Evolutionary conservation across 2,113 vertebrate genomes (phyloP), one percentile per base, ranked within the genome.

Genomic region (Chloropsis cyanopogon): DNA sequence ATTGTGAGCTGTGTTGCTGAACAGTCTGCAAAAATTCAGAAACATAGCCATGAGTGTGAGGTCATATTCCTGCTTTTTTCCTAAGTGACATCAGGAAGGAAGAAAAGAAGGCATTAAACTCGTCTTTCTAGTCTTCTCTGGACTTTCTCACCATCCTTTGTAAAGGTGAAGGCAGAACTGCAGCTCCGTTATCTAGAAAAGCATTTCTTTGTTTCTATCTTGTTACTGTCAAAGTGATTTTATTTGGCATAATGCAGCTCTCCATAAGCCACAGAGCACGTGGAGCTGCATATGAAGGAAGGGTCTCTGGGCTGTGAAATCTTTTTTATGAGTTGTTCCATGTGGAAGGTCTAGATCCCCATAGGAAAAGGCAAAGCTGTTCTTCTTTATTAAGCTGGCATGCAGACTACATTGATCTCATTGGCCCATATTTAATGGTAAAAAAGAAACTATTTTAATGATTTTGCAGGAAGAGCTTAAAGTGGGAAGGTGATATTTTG

Each of bases 401-500:
- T 77, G 88, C 68, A 80, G 70, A 80, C 78, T 80, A 28, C 28
- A 25, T 86, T 86, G 79, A 83, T 93, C 72, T 78, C 49, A 56
- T 66, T 93, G 80, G 49, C n/a, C 77, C 0, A 0, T 69, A 59
- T 90, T 85, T 89, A 92, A 81, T 57, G 28, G 39, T 37, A 59
- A 66, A 82, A 91, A 89, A 82, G 3, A 37, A 82, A 56, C 22
- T 31, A 46, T 91, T 95, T 82, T 86, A 92, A 75, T 88, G 82
- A 61, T 90, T 93, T 90, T 81, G 41, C 37, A 82, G 44, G 26
- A 73, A 29, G 28, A 85, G 5, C 79, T 90, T 78, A 3, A 94
- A 90, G 18, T 60, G 60, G 72, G 52, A 94, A 93, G 33, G 63
- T 95, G 82, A 83, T 94, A 89, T 76, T 85, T 91, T 94, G 92